Percentiles rank a stretch among this genome's conserved stretches.
Evolutionary conservation across 2,113 vertebrate genomes (phyloP).

Genomic region (Rhabdornis inornatus): DNA sequence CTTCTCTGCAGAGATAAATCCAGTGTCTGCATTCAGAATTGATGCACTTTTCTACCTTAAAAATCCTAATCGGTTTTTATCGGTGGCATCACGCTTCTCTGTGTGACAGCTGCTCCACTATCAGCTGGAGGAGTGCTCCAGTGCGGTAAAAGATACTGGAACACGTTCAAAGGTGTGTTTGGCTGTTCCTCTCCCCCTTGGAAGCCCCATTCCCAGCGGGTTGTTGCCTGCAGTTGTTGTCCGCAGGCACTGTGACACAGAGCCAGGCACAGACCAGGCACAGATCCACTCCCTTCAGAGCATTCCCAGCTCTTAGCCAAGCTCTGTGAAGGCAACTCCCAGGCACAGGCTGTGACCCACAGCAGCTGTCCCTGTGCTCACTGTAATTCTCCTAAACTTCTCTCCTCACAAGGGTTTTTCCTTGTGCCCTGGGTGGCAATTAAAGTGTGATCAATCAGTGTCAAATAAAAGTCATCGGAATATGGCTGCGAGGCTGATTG

Average conservation of each 20-base stretch:
- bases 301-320: neutral
- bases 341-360: neutral
- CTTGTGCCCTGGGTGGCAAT: neutral
- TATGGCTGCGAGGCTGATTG: neutral
- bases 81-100: neutral
- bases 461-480: neutral
- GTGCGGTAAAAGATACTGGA: neutral
- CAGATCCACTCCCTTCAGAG: neutral
- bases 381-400: neutral
- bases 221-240: neutral
- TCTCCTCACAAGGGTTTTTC: neutral
- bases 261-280: neutral
- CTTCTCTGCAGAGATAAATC: neutral
- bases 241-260: neutral
- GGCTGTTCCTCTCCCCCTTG: neutral
- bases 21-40: neutral
- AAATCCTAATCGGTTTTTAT: neutral
- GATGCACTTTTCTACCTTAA: neutral
- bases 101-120: neutral
- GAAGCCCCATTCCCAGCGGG: neutral
- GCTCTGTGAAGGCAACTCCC: neutral
- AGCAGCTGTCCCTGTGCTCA: neutral
- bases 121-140: neutral
- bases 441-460: conserved; percentile 43
- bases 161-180: neutral